Evolutionary conservation across 2,113 vertebrate genomes (phyloP).

Genomic region (Pteronura brasiliensis): DNA sequence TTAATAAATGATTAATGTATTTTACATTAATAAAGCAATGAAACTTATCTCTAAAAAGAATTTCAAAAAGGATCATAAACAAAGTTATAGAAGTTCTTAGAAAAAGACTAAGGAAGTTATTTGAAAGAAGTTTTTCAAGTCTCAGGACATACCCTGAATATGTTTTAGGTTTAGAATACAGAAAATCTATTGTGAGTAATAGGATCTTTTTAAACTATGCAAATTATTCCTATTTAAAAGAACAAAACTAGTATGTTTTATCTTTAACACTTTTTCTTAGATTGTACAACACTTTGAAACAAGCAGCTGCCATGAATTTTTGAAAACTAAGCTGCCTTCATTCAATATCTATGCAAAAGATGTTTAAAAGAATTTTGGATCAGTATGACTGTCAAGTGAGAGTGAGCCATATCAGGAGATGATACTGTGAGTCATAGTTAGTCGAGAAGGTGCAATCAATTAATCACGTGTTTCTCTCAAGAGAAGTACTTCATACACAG

Average conservation of each 20-base stretch:
- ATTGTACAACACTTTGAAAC: slow-evolving; percentile 41
- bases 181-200: slow-evolving; percentile 38
- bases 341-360: not conserved
- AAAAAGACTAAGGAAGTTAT: not conserved
- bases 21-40: not conserved
- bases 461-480: not conserved
- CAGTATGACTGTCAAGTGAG: not conserved
- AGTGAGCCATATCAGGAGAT: not conserved
- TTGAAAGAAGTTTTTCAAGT: not conserved
- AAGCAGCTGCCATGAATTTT: slow-evolving; percentile 41
- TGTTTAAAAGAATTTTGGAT: not conserved
- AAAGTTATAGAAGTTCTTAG: not conserved
- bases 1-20: not conserved
- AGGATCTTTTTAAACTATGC: slow-evolving; percentile 22
- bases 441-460: not conserved
- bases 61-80: not conserved
- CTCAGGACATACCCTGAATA: not conserved
- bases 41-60: not conserved
- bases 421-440: not conserved
- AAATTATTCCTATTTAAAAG: slow-evolving; percentile 28
- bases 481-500: not conserved
- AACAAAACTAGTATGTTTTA: slow-evolving; percentile 32
- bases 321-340: slow-evolving; percentile 10
- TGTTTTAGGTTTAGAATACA: not conserved
- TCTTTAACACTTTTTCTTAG: slow-evolving; percentile 37